Evolutionary conservation across 2,888 invertebrate genomes (phyloP), one percentile per base, ranked within the genome.

Genomic region (Horisme vitalbata): DNA sequence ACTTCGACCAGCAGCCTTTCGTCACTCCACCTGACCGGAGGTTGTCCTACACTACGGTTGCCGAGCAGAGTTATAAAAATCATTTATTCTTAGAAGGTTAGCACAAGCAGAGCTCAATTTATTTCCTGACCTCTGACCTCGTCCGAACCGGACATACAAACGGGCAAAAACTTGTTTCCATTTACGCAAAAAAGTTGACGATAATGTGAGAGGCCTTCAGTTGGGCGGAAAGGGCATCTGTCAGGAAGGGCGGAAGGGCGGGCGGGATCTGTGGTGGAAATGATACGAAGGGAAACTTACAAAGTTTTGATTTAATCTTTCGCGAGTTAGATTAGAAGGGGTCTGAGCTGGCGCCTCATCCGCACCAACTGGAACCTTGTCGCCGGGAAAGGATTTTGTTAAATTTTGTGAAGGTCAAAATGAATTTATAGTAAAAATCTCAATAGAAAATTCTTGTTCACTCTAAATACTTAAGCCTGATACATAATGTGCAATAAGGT

Each of bases 281-380:
- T 49, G 58, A 55, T 55, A 54, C 53, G 34, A 37, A 41, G 23
- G 36, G 44, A 36, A 55, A 51, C 46, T 53, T 45, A 8, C 46
- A 13, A 56, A 58, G 47, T 52, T 57, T 58, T 49, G 55, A 53
- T 58, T 49, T 55, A 53, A 58, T 58, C 55, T 55, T 49, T 45
- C 28, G 33, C 30, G 48, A 55, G 51, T 55, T 55, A 49, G 55
- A 52, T 53, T 53, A 51, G 51, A 53, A 49, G 52, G 55, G 58
- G 32, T 47, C 39, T 36, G 46, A 23, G 31, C 18, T 31, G 32
- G n/a, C n/a, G n/a, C n/a, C n/a, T 24, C 36, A 41, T 30, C 33
- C 14, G 10, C 14, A 36, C 27, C 18, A 2, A 11, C 26, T 26
- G 11, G 11, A 26, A 11, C 8, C n/a, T 23, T 23, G 2, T 8